A percentile compares a stretch with the other conserved stretches of the same genome.
Evolutionary conservation across 2,113 vertebrate genomes (phyloP).

Genomic region (Elephas maximus): DNA sequence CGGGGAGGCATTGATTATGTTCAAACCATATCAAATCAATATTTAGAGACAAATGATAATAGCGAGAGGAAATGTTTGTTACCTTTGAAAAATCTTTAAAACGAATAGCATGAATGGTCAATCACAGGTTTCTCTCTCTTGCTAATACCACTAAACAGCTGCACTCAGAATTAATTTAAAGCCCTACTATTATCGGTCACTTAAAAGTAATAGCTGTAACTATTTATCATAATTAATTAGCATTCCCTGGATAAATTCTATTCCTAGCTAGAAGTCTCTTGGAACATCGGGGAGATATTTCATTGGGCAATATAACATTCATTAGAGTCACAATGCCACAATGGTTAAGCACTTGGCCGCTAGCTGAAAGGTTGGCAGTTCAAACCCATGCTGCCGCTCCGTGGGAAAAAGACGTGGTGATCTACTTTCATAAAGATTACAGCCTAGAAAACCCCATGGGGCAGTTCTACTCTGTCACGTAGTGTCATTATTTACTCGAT

Average conservation of each 20-base stretch:
- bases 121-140: neutral
- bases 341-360: neutral
- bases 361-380: neutral
- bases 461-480: neutral
- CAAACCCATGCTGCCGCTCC: neutral
- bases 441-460: neutral
- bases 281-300: constrained; percentile 4
- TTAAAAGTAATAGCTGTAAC: neutral
- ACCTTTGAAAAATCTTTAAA: constrained; percentile 27
- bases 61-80: constrained; percentile 48
- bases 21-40: constrained; percentile 4
- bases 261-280: constrained; percentile 32
- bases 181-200: neutral
- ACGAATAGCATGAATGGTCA: neutral
- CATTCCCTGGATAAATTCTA: neutral
- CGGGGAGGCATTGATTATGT: neutral
- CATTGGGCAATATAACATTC: neutral
- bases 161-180: constrained; percentile 45
- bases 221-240: constrained; percentile 47
- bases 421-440: neutral
- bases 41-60: constrained; percentile 39
- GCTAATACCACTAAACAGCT: constrained; percentile 14
- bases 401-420: neutral
- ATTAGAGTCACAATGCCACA: neutral
- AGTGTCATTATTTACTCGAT: neutral